Conservation (phyloP, 2,113 vertebrate genomes). For the Perca fluviatilis region DNA sequence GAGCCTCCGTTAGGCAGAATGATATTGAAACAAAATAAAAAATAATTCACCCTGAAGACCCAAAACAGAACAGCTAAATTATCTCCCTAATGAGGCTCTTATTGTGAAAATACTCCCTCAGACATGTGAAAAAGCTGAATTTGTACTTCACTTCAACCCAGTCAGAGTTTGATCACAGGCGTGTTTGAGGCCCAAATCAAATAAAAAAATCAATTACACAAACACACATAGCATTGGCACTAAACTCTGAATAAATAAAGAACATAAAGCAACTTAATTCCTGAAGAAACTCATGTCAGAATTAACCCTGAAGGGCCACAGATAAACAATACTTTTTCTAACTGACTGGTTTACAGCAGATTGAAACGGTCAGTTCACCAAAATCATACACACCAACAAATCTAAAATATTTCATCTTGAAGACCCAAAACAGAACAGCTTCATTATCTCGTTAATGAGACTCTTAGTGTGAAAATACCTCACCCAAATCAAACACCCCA, state of each 20-base stretch:
- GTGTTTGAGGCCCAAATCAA: too few relatives aligned
- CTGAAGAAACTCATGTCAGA: background rate
- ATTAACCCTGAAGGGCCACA: too few relatives aligned
- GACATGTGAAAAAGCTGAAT: too few relatives aligned
- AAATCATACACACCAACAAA: too few relatives aligned
- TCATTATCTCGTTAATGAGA: background rate
- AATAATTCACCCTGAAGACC: background rate
- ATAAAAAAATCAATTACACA: background rate
- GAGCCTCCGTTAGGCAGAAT: background rate
- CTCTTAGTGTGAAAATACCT: slow-evolving; percentile 9
- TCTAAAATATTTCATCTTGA: too few relatives aligned
- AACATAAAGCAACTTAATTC: background rate
- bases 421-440: too few relatives aligned
- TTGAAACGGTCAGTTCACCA: too few relatives aligned
- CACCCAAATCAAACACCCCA: too few relatives aligned
- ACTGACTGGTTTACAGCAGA: too few relatives aligned
- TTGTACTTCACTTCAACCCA: too few relatives aligned
- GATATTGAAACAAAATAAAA: background rate
- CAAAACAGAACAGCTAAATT: background rate
- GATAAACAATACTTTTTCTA: too few relatives aligned
- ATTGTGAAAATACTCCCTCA: slow-evolving; percentile 4
- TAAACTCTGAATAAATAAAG: background rate
- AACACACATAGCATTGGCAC: background rate
- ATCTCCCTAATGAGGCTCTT: background rate
- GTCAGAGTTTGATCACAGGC: too few relatives aligned